Conservation (phyloP, 2,113 vertebrate species). For the Ramphastos sulfuratus region DNA sequence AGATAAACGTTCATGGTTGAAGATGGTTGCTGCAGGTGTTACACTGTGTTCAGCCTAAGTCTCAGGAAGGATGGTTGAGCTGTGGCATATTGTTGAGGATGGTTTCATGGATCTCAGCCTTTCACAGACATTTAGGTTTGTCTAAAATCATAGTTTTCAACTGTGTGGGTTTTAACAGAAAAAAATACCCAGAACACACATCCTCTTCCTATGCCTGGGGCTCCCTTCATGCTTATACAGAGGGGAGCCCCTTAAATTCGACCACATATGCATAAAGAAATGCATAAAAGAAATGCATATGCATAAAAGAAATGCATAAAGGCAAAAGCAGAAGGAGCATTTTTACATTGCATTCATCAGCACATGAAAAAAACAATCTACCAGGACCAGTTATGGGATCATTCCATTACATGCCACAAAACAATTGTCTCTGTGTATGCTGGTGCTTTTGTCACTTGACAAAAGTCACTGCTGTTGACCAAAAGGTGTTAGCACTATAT, state of each 20-base stretch:
- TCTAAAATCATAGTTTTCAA: not conserved
- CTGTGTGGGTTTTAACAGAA: not conserved
- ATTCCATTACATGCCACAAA: conserved; percentile 1
- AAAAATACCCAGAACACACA: not conserved
- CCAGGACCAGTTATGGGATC: not conserved
- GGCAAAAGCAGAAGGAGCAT: conserved; percentile 9
- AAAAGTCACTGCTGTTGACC: not conserved
- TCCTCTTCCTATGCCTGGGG: not conserved
- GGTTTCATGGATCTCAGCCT: not conserved
- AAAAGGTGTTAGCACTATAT: not conserved
- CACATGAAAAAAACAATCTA: not conserved
- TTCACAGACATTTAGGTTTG: not conserved
- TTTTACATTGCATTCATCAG: conserved; percentile 2
- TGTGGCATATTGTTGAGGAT: not conserved
- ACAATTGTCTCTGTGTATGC: not conserved
- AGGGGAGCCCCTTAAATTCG: not conserved
- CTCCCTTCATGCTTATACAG: not conserved
- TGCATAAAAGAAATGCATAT: not conserved
- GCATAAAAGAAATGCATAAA: not conserved
- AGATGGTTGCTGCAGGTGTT: not conserved
- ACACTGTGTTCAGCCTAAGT: not conserved
- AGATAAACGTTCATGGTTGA: not conserved
- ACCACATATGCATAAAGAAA: not conserved
- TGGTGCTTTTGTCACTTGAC: not conserved
- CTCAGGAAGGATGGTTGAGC: not conserved